Percentiles rank a stretch among this genome's conserved stretches.
Evolutionary conservation across 2,113 vertebrate species (phyloP).

Genomic region (Charadrius vociferus): DNA sequence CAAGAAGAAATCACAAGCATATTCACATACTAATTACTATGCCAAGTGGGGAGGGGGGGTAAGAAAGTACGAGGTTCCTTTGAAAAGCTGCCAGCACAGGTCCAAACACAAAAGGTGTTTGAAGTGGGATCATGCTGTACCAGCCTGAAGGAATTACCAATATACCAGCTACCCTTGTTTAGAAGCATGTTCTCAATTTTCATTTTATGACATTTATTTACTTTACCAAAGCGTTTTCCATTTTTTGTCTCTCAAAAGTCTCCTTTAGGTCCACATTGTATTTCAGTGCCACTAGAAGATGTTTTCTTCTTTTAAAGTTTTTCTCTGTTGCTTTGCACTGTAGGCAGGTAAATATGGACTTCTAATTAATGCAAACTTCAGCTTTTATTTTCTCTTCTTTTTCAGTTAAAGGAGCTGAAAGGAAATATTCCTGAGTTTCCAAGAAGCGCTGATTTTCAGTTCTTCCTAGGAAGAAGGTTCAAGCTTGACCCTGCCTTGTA

Average conservation of each 20-base stretch:
- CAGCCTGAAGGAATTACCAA: neutral
- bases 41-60: neutral
- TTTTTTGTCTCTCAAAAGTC: neutral
- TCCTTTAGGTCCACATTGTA: neutral
- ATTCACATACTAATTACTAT: constrained; percentile 41
- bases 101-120: constrained; percentile 34
- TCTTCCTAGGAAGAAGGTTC: neutral
- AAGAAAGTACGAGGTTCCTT: neutral
- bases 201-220: neutral
- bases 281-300: neutral
- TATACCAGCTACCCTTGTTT: neutral
- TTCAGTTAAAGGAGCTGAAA: neutral
- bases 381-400: neutral
- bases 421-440: neutral
- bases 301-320: neutral
- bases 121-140: neutral
- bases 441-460: neutral
- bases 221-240: neutral
- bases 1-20: constrained; percentile 1
- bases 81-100: constrained; percentile 36
- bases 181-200: neutral
- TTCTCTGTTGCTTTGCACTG: neutral
- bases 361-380: neutral
- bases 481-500: neutral
- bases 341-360: neutral